phyloP scores from a whole-genome alignment of 2,888 invertebrate species.

The Lampropteryx suffumata region DNA sequence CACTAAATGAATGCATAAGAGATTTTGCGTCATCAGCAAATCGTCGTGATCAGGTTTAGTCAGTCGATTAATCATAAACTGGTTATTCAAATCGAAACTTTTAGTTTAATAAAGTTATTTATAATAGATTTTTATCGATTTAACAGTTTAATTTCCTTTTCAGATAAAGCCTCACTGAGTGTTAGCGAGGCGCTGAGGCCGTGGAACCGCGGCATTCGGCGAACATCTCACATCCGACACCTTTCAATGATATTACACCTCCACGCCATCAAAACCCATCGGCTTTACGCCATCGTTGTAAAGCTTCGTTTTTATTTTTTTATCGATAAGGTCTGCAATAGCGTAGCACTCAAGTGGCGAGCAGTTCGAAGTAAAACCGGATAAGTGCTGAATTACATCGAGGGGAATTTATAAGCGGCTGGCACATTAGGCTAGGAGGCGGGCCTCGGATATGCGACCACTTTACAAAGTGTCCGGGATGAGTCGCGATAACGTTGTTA shows the following conservation, averaged over 20 bases:
- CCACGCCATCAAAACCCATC: slow-evolving; percentile 30
- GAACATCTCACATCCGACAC: slow-evolving; percentile 40
- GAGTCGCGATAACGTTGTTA: slow-evolving; percentile 81
- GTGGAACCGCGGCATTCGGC: slow-evolving; percentile 40
- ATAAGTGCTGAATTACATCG: slow-evolving; percentile 66
- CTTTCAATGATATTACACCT: slow-evolving; percentile 37
- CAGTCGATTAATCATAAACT: too few species aligned
- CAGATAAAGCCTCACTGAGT: slow-evolving; percentile 78
- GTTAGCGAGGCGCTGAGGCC: slow-evolving; percentile 55
- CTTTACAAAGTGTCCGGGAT: slow-evolving; percentile 81
- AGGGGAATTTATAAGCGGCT: slow-evolving; percentile 56
- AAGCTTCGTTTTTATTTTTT: slow-evolving; percentile 54
- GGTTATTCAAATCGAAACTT: too few species aligned
- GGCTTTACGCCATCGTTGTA: slow-evolving; percentile 33
- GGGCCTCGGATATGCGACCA: slow-evolving; percentile 70
- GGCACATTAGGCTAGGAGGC: slow-evolving; percentile 49
- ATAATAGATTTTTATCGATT: not conserved
- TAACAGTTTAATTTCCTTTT: slow-evolving; percentile 7
- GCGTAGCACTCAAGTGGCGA: slow-evolving; percentile 39
- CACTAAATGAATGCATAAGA: too few species aligned
- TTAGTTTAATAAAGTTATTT: too few species aligned
- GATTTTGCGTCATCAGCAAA: too few species aligned
- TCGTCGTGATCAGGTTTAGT: too few species aligned
- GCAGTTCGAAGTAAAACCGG: slow-evolving; percentile 45
- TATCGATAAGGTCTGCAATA: slow-evolving; percentile 38